Evolutionary conservation across 2,888 invertebrate species (phyloP).

Genomic region (Chloroclystis v-ata): DNA sequence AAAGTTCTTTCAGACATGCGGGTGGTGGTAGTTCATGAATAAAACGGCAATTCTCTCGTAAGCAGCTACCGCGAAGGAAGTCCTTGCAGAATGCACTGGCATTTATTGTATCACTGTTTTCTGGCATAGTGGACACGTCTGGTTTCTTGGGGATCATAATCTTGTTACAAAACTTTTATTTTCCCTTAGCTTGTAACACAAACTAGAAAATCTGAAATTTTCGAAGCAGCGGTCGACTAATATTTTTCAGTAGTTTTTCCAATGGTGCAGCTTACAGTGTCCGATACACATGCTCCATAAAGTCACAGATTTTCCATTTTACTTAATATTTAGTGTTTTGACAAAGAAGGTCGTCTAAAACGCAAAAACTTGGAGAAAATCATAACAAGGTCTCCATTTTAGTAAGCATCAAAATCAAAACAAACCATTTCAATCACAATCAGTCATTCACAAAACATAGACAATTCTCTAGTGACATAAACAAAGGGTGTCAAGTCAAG

Average conservation of each 20-base stretch:
- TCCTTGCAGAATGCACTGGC: constrained; percentile 65
- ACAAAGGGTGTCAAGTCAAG: too few relatives aligned
- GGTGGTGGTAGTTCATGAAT: constrained; percentile 64
- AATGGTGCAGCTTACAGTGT: not conserved
- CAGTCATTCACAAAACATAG: not conserved
- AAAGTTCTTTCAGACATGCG: constrained; percentile 55
- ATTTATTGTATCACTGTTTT: constrained; percentile 45
- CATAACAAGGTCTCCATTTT: not conserved
- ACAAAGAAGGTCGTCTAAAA: too few relatives aligned
- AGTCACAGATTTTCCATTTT: not conserved
- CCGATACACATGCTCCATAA: not conserved
- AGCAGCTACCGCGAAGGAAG: constrained; percentile 70
- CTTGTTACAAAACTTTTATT: not conserved
- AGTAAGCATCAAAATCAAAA: constrained; percentile 1
- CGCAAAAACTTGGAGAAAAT: not conserved
- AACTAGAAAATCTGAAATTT: too few relatives aligned
- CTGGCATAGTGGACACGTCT: constrained; percentile 45
- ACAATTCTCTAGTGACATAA: too few relatives aligned
- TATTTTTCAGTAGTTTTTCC: not conserved
- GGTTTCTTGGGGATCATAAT: constrained; percentile 1
- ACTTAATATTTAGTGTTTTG: too few relatives aligned
- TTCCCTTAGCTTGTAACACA: too few relatives aligned
- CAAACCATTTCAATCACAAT: not conserved
- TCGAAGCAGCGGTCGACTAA: not conserved
- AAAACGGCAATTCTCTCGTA: constrained; percentile 75